Evolutionary conservation across 2,888 invertebrate genomes (phyloP), one percentile per base, ranked within the genome.

Genomic region (Mythimna loreyi): DNA sequence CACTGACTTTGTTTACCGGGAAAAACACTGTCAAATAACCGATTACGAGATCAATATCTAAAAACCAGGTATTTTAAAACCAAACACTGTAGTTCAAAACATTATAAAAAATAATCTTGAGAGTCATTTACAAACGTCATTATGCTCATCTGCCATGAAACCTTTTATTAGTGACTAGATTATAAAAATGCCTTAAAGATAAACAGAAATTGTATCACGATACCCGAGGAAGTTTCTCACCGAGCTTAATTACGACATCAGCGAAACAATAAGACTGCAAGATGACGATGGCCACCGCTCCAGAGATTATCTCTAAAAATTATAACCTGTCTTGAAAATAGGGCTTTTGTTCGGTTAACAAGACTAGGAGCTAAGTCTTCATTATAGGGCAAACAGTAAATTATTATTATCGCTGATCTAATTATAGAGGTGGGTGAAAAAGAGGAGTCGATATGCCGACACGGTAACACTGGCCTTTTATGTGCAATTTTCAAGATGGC

Each of bases 341-440:
- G 84, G 82, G 86, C 87, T 89, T 92, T 93, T 92, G 91, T 92
- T 90, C 85, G 75, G 83, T 83, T 85, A 80, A 82, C 87, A 85
- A 85, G 86, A 86, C 88, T 88, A 88, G 87, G 74, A 91, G 89
- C 90, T 94, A 93, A 94, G 94, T 94, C 94, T 95, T 95, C 94
- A 94, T 94, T 94, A 94, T 79, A 83, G 86, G 77, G 83, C 78
- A 72, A 78, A 78, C 91, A 83, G 91, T 94, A 93, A 92, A 92
- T 94, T 90, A 89, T 88, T 87, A 87, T 85, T 92, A 94, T 94
- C 94, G 86, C 70, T 84, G 91, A 93, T 94, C 94, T 93, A 91
- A 88, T 90, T 92, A 88, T 83, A 80, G 72, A 56, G 82, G 75
- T 82, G 68, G 70, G 60, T 75, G 84, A 86, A 90, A 85, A 89